Conservation (phyloP, 2,113 vertebrate species). For the Herpetotheres cachinnans region DNA sequence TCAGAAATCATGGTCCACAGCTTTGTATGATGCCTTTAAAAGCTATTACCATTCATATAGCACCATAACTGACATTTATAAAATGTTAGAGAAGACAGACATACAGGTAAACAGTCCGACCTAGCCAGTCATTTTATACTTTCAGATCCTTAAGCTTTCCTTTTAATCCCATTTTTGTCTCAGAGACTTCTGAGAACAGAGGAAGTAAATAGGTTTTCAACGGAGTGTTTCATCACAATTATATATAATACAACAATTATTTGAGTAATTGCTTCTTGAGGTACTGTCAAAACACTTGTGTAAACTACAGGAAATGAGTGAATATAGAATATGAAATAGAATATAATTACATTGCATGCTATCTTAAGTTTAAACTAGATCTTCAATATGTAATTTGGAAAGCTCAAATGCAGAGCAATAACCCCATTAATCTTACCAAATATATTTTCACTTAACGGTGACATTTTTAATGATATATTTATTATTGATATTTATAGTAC, state of each 20-base stretch:
- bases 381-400: not conserved
- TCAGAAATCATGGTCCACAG: not conserved
- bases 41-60: not conserved
- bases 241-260: not conserved
- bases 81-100: not conserved
- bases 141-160: not conserved
- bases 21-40: not conserved
- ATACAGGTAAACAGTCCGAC: not conserved
- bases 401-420: not conserved
- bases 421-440: not conserved
- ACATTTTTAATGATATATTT: not conserved
- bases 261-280: not conserved
- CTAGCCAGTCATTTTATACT: not conserved
- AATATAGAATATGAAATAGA: not conserved
- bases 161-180: not conserved
- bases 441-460: not conserved
- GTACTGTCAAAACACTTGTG: not conserved
- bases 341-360: not conserved
- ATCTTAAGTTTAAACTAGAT: not conserved
- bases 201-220: not conserved
- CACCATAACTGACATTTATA: not conserved
- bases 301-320: not conserved
- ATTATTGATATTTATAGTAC: not conserved
- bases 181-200: not conserved
- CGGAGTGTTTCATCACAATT: not conserved